Evolutionary conservation across 37 sponge, comb jelly and placozoan genomes (phyloP).

Genomic region (Halisarca cf. caerulea): DNA sequence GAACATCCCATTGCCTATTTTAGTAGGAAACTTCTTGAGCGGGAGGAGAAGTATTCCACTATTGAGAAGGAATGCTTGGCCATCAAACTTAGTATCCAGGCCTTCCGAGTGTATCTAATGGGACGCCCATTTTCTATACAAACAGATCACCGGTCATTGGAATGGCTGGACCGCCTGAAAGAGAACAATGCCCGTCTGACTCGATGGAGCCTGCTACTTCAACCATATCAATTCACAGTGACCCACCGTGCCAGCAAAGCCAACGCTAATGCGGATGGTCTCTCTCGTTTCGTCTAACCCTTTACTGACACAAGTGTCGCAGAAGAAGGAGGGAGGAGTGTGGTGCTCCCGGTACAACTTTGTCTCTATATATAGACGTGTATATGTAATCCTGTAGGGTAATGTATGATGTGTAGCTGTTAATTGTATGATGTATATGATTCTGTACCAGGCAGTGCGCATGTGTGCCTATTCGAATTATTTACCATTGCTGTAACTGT

Average conservation of each 20-base stretch:
- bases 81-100: conserved; percentile 1
- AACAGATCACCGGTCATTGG: conserved; percentile 50
- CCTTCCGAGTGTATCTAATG: conserved; percentile 48
- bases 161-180: conserved; percentile 37
- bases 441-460: too few relatives aligned
- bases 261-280: not conserved
- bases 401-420: too few relatives aligned
- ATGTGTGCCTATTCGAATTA: too few relatives aligned
- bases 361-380: too few relatives aligned
- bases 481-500: too few relatives aligned
- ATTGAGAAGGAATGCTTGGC: conserved; percentile 61
- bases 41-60: conserved; percentile 48
- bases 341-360: too few relatives aligned
- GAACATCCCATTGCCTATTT: conserved; percentile 53
- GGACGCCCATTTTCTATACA: conserved; percentile 37
- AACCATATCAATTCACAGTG: conserved; percentile 36
- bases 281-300: too few relatives aligned
- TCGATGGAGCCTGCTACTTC: conserved; percentile 35
- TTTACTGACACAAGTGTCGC: too few relatives aligned
- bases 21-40: conserved; percentile 37
- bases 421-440: too few relatives aligned
- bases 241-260: not conserved
- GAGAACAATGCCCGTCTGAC: conserved; percentile 35
- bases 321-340: too few relatives aligned
- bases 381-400: too few relatives aligned